A percentile compares a stretch with the other conserved stretches of the same genome.
phyloP scores from a whole-genome alignment of 1,140 invertebrate species.

The Sycobia sp. region DNA sequence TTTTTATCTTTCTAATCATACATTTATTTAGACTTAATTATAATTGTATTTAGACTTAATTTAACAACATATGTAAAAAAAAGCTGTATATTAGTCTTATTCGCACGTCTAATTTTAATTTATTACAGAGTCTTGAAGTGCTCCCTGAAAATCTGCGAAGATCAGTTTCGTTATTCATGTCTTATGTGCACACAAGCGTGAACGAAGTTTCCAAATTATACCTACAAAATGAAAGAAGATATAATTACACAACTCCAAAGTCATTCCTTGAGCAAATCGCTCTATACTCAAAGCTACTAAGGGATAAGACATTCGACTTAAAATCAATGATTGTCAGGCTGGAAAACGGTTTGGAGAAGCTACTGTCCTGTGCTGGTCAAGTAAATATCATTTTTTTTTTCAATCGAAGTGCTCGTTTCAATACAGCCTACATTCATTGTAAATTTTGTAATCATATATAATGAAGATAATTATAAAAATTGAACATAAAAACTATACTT shows the following conservation, averaged over 20 bases:
- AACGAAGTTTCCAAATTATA: slow-evolving; percentile 85
- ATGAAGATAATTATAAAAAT: too few relatives aligned
- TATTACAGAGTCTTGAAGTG: slow-evolving; percentile 46
- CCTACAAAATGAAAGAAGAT: slow-evolving; percentile 84
- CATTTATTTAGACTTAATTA: too few relatives aligned
- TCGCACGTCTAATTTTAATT: too few relatives aligned
- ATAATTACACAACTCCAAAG: slow-evolving; percentile 96
- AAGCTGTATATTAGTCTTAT: too few relatives aligned
- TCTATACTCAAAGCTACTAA: slow-evolving; percentile 82
- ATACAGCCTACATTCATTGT: background rate
- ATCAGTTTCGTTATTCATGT: slow-evolving; percentile 85
- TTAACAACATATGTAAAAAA: too few relatives aligned
- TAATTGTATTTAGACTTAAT: too few relatives aligned
- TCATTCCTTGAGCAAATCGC: slow-evolving; percentile 93
- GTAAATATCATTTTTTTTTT: slow-evolving; percentile 53
- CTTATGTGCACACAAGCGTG: slow-evolving; percentile 85
- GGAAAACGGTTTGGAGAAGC: slow-evolving; percentile 86
- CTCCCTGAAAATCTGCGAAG: slow-evolving; percentile 42
- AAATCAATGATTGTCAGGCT: slow-evolving; percentile 78
- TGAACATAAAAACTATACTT: too few relatives aligned
- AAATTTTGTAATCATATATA: too few relatives aligned
- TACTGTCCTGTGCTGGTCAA: slow-evolving; percentile 82
- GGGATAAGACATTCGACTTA: slow-evolving; percentile 78
- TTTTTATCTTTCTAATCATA: too few relatives aligned
- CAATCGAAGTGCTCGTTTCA: background rate